phyloP scores from a whole-genome alignment of 2,113 vertebrate species.

The Sialia sialis region DNA sequence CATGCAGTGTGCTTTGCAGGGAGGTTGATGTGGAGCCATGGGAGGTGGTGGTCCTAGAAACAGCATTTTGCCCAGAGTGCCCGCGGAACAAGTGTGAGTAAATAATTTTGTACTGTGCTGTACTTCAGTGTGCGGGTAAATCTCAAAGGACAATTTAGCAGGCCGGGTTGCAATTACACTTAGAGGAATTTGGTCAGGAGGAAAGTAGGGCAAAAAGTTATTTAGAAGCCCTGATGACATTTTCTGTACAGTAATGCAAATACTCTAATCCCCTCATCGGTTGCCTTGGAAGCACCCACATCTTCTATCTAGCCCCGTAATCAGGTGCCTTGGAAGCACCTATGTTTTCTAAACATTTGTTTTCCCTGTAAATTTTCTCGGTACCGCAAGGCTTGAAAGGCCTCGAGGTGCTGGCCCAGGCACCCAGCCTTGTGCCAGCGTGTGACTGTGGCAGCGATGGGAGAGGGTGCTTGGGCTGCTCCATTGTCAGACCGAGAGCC shows the following conservation, averaged over 20 bases:
- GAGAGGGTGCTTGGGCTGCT: not conserved
- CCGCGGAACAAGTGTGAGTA: accelerated
- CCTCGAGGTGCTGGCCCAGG: accelerated
- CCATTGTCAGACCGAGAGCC: accelerated
- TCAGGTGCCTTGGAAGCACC: not conserved
- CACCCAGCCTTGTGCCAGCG: accelerated
- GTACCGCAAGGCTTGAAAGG: not conserved
- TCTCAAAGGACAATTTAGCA: not conserved
- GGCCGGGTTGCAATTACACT: not conserved
- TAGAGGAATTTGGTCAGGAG: not conserved
- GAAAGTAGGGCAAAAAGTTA: not conserved
- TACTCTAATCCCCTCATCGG: not conserved
- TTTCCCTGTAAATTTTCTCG: not conserved
- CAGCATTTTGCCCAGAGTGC: not conserved
- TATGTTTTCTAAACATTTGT: not conserved
- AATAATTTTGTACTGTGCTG: not conserved
- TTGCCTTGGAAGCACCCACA: not conserved
- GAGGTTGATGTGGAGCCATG: not conserved
- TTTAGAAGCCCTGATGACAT: not conserved
- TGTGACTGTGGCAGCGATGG: not conserved
- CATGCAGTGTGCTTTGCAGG: not conserved
- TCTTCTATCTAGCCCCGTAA: not conserved
- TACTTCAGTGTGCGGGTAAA: not conserved
- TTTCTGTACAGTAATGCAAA: not conserved
- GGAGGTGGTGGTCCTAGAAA: not conserved